Evolutionary conservation across 2,797 vertebrate species (phyloP).

Genomic region (Pipistrellus pygmaeus): DNA sequence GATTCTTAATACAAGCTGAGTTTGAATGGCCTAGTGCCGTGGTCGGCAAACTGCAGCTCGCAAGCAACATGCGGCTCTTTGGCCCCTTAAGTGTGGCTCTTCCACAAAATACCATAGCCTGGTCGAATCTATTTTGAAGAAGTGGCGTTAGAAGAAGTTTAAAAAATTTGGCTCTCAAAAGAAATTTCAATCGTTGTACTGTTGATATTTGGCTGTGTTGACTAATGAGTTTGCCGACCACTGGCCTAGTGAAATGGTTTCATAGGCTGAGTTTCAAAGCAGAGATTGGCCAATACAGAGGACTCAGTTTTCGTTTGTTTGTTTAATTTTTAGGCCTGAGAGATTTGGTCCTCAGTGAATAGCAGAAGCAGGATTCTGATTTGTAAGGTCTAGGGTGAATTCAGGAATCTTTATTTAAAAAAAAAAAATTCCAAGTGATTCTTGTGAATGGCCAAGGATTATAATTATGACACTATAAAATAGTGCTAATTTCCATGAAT

Average conservation of each 20-base stretch:
- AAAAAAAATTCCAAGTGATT: not conserved
- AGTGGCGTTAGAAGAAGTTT: too few species aligned
- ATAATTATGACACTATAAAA: not conserved
- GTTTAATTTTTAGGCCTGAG: not conserved
- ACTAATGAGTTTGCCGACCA: too few species aligned
- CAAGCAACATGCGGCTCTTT: too few species aligned
- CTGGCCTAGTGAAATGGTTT: not conserved
- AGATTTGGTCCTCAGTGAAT: not conserved
- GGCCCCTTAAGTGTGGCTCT: too few species aligned
- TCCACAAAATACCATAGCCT: too few species aligned
- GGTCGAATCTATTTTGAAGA: too few species aligned
- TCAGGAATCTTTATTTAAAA: not conserved
- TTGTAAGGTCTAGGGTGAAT: not conserved
- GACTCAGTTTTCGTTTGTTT: not conserved
- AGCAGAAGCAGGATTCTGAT: not conserved
- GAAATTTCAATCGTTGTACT: too few species aligned
- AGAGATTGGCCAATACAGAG: not conserved
- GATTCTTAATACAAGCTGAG: not conserved
- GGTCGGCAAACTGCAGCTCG: too few species aligned
- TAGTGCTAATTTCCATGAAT: not conserved
- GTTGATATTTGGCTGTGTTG: too few species aligned
- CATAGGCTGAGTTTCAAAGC: conserved; percentile 2
- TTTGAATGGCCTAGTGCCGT: not conserved
- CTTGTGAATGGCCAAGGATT: not conserved
- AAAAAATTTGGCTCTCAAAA: too few species aligned